A percentile compares a stretch with the other conserved stretches of the same genome.
Evolutionary conservation across 2,888 invertebrate genomes (phyloP).

Genomic region (Xestia ashworthii): DNA sequence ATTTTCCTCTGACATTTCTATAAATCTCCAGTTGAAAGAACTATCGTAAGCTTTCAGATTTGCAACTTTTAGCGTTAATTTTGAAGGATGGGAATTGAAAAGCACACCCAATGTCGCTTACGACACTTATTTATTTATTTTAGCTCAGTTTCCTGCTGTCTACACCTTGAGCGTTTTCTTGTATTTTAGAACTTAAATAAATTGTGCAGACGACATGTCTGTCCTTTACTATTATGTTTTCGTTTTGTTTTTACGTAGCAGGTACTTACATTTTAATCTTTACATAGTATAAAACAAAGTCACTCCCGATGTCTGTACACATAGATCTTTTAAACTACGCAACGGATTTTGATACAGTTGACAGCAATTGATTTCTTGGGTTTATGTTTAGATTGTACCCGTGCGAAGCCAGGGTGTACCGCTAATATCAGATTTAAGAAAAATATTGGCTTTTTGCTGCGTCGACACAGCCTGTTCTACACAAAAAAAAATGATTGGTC

Average conservation of each 20-base stretch:
- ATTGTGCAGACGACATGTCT: conserved; percentile 13
- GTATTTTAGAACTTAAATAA: conserved; percentile 16
- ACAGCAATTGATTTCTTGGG: no score
- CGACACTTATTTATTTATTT: conserved; percentile 12
- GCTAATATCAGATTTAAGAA: no score
- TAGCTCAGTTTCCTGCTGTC: conserved; percentile 41
- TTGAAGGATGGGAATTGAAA: not conserved
- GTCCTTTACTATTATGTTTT: not conserved
- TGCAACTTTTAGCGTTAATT: accelerated
- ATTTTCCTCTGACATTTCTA: conserved; percentile 48
- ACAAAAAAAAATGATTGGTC: no score
- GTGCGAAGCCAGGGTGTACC: no score
- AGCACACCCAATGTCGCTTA: not conserved
- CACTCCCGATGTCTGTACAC: no score
- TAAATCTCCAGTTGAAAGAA: not conserved
- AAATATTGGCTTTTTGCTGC: no score
- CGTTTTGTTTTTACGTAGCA: not conserved
- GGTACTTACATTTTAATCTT: not conserved
- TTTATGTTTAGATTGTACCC: no score
- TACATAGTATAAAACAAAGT: no score
- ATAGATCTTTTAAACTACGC: no score
- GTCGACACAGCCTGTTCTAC: no score
- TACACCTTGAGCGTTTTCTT: conserved; percentile 23
- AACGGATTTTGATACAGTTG: no score
- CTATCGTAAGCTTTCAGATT: not conserved